These are phyloP conservation scores for Dendronephthya gigantea DNA, from an alignment of 64 coral and sea anemone genomes.

Conservation along the genomic window DNA sequence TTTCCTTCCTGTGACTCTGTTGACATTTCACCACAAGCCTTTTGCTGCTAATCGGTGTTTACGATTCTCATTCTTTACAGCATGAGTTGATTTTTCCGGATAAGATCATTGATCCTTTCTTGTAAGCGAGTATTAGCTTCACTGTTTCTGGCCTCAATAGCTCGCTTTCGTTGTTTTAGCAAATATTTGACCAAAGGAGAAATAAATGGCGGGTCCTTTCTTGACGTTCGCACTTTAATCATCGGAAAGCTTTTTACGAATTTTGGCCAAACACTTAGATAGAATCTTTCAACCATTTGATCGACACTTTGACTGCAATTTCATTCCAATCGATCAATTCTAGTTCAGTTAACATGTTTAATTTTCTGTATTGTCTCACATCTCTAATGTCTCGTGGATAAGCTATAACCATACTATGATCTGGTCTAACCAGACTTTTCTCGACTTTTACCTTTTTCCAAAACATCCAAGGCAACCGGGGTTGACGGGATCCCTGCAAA, in stretches of 20 bases:
- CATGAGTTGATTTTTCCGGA: slow-evolving; percentile 24
- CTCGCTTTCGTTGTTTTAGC: slow-evolving; percentile 35
- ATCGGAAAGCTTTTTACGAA: slow-evolving; percentile 28
- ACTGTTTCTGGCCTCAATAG: background rate
- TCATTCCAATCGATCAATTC: background rate
- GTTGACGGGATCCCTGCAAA: no score
- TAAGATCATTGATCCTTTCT: slow-evolving; percentile 25
- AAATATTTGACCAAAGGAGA: slow-evolving; percentile 39
- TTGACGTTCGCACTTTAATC: slow-evolving; percentile 29
- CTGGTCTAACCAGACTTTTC: slow-evolving; percentile 24
- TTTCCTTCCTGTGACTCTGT: slow-evolving; percentile 52
- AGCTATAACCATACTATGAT: slow-evolving; percentile 24
- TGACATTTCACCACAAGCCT: slow-evolving; percentile 35
- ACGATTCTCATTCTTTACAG: slow-evolving; percentile 39
- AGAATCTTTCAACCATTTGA: slow-evolving; percentile 9
- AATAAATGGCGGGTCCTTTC: slow-evolving; percentile 32
- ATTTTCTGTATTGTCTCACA: slow-evolving; percentile 28
- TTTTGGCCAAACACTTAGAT: slow-evolving; percentile 23
- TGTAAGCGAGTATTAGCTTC: slow-evolving; percentile 2
- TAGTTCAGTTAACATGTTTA: slow-evolving; percentile 14
- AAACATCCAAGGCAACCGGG: no score
- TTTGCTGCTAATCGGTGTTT: slow-evolving; percentile 26
- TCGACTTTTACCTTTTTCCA: no score
- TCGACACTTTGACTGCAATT: background rate
- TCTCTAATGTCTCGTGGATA: slow-evolving; percentile 8